phyloP scores from a whole-genome alignment of 2,888 invertebrate species.

The Brachynemurus nebulosus region DNA sequence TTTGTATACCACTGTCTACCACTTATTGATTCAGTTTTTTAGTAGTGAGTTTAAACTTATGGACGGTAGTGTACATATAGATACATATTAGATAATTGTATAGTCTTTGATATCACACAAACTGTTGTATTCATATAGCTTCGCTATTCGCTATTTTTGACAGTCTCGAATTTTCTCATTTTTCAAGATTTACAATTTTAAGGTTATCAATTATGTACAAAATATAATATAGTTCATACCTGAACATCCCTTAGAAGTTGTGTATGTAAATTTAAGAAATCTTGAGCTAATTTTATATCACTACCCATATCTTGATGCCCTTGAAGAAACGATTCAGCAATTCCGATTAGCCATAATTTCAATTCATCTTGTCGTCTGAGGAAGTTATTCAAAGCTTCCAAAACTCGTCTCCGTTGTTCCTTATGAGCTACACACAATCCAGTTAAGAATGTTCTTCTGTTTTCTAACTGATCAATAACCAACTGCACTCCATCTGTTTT shows the following conservation, averaged over 20 bases:
- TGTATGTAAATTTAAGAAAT: constrained; percentile 60
- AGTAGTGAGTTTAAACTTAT: too few species aligned
- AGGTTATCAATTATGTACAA: too few species aligned
- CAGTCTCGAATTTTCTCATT: too few species aligned
- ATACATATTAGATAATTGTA: too few species aligned
- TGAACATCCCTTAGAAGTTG: constrained; percentile 58
- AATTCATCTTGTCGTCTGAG: constrained; percentile 53
- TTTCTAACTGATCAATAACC: constrained; percentile 58
- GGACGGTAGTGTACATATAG: too few species aligned
- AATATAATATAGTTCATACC: constrained; percentile 32
- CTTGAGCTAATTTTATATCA: constrained; percentile 46
- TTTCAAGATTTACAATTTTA: too few species aligned
- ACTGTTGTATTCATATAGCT: too few species aligned
- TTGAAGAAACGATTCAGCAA: constrained; percentile 57
- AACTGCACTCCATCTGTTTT: constrained; percentile 52
- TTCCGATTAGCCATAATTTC: constrained; percentile 58
- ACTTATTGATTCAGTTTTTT: too few species aligned
- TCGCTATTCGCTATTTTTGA: too few species aligned
- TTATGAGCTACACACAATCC: constrained; percentile 50
- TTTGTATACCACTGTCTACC: too few species aligned
- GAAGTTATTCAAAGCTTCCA: constrained; percentile 52
- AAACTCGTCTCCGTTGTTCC: constrained; percentile 54
- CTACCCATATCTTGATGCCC: constrained; percentile 64
- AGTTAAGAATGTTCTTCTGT: constrained; percentile 49
- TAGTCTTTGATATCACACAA: too few species aligned